Evolutionary conservation across 2,888 invertebrate genomes (phyloP).

Genomic region (Amiota mariae): DNA sequence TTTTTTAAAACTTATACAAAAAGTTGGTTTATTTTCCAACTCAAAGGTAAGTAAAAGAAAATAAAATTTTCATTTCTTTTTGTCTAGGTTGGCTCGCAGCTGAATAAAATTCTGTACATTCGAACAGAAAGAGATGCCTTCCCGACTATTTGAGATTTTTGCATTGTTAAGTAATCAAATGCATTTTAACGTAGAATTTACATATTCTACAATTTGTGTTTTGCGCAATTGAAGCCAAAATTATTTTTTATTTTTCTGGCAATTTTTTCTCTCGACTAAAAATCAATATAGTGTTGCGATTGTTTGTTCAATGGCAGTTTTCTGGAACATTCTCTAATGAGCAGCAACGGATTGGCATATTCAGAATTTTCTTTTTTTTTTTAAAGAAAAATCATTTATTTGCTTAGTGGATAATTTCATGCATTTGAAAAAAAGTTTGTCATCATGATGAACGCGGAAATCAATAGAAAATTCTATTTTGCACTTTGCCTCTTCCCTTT

Average conservation of each 20-base stretch:
- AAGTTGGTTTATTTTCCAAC: neutral
- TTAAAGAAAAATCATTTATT: neutral
- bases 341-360: neutral
- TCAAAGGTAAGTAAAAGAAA: neutral
- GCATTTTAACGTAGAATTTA: neutral
- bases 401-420: neutral
- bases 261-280: neutral
- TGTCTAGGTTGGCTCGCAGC: neutral
- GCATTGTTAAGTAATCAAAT: slow-evolving; percentile 16
- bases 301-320: neutral
- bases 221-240: neutral
- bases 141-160: neutral
- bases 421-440: neutral
- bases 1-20: neutral
- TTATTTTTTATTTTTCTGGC: neutral
- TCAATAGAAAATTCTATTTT: slow-evolving; percentile 58
- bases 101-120: neutral
- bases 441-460: slow-evolving; percentile 47
- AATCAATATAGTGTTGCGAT: slow-evolving; percentile 1
- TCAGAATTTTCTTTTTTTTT: neutral
- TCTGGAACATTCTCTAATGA: slow-evolving; percentile 8
- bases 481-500: slow-evolving; percentile 12
- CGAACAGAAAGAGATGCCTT: neutral
- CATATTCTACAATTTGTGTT: slow-evolving; percentile 3
- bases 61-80: neutral